A percentile compares a stretch with the other conserved stretches of the same genome.
Conservation (phyloP, 2,888 invertebrate genomes). For the Thalpophila matura region DNA sequence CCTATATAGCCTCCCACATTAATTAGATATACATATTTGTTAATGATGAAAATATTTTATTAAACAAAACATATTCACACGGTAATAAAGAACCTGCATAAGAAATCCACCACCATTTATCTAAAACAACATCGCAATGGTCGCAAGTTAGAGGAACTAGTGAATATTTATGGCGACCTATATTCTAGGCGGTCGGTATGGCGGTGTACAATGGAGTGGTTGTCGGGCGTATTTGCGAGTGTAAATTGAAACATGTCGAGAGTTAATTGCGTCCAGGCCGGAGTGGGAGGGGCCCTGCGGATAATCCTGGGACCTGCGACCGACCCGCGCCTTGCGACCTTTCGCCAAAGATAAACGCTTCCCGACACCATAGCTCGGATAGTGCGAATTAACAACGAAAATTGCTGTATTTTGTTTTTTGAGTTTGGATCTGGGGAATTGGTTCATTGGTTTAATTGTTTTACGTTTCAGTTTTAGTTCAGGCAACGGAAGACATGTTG, state of each 20-base stretch:
- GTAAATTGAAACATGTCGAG: conserved; percentile 89
- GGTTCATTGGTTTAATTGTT: conserved; percentile 12
- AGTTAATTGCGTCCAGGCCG: conserved; percentile 87
- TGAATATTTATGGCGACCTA: conserved; percentile 68
- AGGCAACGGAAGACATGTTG: not conserved
- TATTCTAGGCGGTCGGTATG: conserved; percentile 61
- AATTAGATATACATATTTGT: too few species aligned
- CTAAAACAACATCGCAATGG: conserved; percentile 35
- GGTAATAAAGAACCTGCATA: conserved; percentile 8
- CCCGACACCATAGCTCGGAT: conserved; percentile 48
- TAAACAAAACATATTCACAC: too few species aligned
- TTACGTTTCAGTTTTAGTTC: not conserved
- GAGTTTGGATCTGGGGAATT: not conserved
- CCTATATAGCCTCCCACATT: too few species aligned
- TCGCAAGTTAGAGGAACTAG: conserved; percentile 41
- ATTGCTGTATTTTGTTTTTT: conserved; percentile 35
- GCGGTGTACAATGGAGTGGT: conserved; percentile 70
- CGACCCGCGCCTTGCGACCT: conserved; percentile 67
- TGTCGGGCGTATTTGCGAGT: conserved; percentile 84
- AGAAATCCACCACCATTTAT: conserved; percentile 23
- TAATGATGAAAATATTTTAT: too few species aligned
- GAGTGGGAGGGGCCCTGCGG: conserved; percentile 68
- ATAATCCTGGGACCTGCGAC: conserved; percentile 74
- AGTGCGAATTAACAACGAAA: conserved; percentile 45
- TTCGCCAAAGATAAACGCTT: conserved; percentile 56